These are phyloP conservation scores for Coptotermes formosanus DNA, from an alignment of 1,140 invertebrate genomes.

Conservation along the genomic window DNA sequence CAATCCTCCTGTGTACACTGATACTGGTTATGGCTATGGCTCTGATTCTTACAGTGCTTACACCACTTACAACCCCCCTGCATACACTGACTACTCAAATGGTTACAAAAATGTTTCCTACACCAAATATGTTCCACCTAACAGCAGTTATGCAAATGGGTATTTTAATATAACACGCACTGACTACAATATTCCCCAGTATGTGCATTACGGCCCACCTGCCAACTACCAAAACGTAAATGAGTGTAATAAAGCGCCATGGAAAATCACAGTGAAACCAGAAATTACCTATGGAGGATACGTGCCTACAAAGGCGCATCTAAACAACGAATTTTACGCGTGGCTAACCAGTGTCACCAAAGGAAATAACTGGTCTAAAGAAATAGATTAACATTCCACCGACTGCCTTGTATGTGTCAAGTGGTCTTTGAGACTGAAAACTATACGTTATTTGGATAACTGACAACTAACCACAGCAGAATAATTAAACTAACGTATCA, in stretches of 20 bases:
- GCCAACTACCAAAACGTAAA: not conserved
- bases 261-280: not conserved
- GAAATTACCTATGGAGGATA: not conserved
- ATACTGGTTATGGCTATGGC: not conserved
- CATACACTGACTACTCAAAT: too few relatives aligned
- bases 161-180: not conserved
- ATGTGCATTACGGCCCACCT: not conserved
- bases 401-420: not conserved
- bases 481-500: too few relatives aligned
- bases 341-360: constrained; percentile 4
- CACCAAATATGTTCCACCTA: not conserved
- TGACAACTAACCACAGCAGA: too few relatives aligned
- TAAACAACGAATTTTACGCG: not conserved
- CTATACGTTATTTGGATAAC: too few relatives aligned
- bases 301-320: not conserved
- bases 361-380: not conserved
- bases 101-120: too few relatives aligned
- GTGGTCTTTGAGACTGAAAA: not conserved
- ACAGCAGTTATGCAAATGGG: too few relatives aligned
- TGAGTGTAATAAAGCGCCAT: not conserved
- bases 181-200: not conserved
- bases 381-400: not conserved
- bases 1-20: too few relatives aligned
- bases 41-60: not conserved
- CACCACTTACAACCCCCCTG: too few relatives aligned